Percentiles rank a stretch among this genome's conserved stretches.
These are phyloP conservation scores for Phytoseiulus persimilis DNA, from an alignment of 2,888 invertebrate species.

Conservation along the genomic window DNA sequence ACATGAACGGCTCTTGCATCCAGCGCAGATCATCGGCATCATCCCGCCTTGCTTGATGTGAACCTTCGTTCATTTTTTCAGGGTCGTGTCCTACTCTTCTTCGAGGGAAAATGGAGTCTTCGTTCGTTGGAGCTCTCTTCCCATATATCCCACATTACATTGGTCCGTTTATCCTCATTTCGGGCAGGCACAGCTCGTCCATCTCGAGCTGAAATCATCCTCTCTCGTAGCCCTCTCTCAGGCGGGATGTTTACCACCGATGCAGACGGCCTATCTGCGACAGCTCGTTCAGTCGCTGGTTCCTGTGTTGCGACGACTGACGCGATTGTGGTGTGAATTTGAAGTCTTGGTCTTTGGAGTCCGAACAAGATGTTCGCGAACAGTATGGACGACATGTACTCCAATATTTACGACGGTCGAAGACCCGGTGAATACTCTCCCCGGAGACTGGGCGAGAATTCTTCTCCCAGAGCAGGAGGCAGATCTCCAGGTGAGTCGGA, in stretches of 20 bases:
- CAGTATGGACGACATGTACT: neutral
- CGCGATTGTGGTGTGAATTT: neutral
- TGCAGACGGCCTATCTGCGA: neutral
- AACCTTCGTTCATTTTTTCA: too few species aligned
- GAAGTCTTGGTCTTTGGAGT: neutral
- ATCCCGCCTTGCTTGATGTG: too few species aligned
- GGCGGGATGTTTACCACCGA: too few species aligned
- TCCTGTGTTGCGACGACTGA: neutral
- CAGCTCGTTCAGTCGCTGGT: neutral
- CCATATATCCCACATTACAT: too few species aligned
- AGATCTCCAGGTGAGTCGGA: constrained; percentile 19
- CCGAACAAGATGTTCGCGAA: neutral
- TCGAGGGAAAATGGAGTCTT: too few species aligned
- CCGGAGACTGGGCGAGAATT: neutral
- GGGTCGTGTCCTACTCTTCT: too few species aligned
- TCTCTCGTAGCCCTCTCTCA: too few species aligned
- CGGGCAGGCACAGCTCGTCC: too few species aligned
- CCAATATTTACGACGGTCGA: neutral
- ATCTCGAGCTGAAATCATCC: too few species aligned
- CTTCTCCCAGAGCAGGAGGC: constrained; percentile 11
- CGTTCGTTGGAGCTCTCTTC: too few species aligned
- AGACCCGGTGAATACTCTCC: constrained; percentile 31
- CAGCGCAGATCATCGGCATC: neutral
- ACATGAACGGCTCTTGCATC: constrained; percentile 46
- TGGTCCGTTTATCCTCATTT: too few species aligned